Conservation (phyloP, 1,140 invertebrate genomes). For the Rhagoletis zephyria region DNA sequence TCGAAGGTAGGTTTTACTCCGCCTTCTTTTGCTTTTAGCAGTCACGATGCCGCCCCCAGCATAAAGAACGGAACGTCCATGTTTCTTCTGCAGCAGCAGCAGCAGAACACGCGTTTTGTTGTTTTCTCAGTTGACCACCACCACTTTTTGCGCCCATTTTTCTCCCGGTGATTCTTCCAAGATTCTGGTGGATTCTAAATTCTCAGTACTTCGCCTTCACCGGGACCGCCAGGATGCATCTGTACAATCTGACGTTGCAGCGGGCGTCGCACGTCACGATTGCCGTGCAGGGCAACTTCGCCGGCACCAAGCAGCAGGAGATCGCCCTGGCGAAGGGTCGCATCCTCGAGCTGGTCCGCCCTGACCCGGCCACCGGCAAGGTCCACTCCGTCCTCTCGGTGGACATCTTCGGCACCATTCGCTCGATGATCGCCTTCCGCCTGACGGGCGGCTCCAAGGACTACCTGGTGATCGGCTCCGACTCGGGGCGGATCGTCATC, state of each 20-base stretch:
- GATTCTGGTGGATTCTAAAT: no score
- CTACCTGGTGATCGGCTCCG: slow-evolving; percentile 97
- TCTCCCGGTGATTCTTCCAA: no score
- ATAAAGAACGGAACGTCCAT: no score
- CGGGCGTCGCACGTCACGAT: slow-evolving; percentile 96
- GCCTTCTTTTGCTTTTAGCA: no score
- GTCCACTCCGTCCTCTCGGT: slow-evolving; percentile 95
- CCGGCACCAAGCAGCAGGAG: slow-evolving; percentile 97
- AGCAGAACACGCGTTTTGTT: no score
- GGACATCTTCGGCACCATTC: slow-evolving; percentile 96
- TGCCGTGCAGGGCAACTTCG: slow-evolving; percentile 98
- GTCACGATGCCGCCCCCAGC: no score
- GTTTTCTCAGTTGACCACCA: no score
- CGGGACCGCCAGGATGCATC: slow-evolving; percentile 93
- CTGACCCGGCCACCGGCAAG: slow-evolving; percentile 98
- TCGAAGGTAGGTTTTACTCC: no score
- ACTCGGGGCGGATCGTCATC: slow-evolving; percentile 98
- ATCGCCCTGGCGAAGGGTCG: slow-evolving; percentile 96
- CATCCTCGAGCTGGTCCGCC: slow-evolving; percentile 91
- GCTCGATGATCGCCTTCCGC: slow-evolving; percentile 96
- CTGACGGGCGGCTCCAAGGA: slow-evolving; percentile 98
- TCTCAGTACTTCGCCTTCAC: no score
- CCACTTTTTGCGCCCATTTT: no score
- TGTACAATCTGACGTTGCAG: slow-evolving; percentile 99
- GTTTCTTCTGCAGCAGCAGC: no score